phyloP scores from a whole-genome alignment of 2,888 invertebrate genomes.

The Acanthococcus lagerstroemiae region DNA sequence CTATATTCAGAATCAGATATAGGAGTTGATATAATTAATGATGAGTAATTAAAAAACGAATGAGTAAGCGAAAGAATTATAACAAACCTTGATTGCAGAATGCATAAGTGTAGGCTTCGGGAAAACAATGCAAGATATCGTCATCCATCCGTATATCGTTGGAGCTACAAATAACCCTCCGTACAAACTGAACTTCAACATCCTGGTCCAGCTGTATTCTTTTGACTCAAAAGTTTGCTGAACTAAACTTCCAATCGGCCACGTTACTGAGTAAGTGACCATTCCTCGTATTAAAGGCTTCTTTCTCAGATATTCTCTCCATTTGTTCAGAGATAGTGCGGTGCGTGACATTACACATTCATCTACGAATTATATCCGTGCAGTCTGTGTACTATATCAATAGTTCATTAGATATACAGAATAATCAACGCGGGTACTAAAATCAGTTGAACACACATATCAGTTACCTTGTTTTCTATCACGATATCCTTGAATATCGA shows the following conservation, averaged over 20 bases:
- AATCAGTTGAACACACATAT: too few species aligned
- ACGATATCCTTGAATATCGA: too few species aligned
- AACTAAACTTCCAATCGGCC: constrained; percentile 50
- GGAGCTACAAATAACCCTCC: constrained; percentile 39
- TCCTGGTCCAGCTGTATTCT: constrained; percentile 31
- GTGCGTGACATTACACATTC: too few species aligned
- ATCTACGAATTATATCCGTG: too few species aligned
- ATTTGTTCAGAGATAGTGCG: too few species aligned
- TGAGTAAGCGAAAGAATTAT: not conserved
- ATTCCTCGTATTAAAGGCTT: constrained; percentile 47
- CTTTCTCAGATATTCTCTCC: not conserved
- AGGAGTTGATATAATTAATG: too few species aligned
- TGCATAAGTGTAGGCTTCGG: constrained; percentile 57
- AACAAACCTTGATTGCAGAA: constrained; percentile 59
- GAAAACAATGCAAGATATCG: constrained; percentile 62
- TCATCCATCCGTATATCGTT: constrained; percentile 43
- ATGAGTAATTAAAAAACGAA: too few species aligned
- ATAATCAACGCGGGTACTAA: too few species aligned
- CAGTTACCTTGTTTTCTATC: too few species aligned
- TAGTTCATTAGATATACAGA: too few species aligned
- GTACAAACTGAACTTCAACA: constrained; percentile 37
- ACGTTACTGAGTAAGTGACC: constrained; percentile 49
- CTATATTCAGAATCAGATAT: too few species aligned
- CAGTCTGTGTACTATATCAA: too few species aligned
- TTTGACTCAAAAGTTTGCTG: constrained; percentile 47